Base-by-base conservation (phyloP, 2,113 vertebrate genomes). In the Phasianus colchicus region DNA sequence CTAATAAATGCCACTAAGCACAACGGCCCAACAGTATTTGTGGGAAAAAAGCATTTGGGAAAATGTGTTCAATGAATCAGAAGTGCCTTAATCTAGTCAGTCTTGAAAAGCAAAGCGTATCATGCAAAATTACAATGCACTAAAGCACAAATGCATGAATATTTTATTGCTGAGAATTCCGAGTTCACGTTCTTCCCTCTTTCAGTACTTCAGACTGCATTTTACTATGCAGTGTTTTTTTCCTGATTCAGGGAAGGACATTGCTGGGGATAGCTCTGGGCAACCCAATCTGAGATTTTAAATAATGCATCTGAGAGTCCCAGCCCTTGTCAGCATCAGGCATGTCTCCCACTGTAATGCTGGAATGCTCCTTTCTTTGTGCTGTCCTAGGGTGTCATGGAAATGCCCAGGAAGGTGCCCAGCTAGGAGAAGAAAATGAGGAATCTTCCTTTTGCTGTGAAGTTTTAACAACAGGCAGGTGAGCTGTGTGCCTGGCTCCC, bases 1-100 rank as follows among this genome's bases (percentile, higher is more conserved):
- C 76, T 84, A 95, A 95, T 95, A 97, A 96, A 96, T 86, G 91
- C 90, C 89, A 65, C 76, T 57, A 84, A 90, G 74, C 92, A 94
- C 77, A 75, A 72, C 12, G 54, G 82, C 78, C 64, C 83, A 71
- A 92, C 86, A 89, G 47, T 86, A 84, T 84, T 84, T 95, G 91
- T 89, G 93, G 85, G 65, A 54, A 54, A 90, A 93, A 13, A 90
- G 66, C 72, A 75, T 88, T 58, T 91, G 71, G 89, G 75, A 79
- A 95, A 87, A 94, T 73, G 48, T 82, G 58, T 82, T 93, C 95
- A 96, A 92, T 96, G 93, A 92, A 91, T 96, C 73, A 84, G 76
- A 95, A 93, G 76, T 72, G 78, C 74, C 61, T 92, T 92, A 90
- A 96, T 90, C 93, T 55, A 93, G 93, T 95, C 89, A 92, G 88